Conservation (phyloP, 2,113 vertebrate genomes). For the Lophura nycthemera region DNA sequence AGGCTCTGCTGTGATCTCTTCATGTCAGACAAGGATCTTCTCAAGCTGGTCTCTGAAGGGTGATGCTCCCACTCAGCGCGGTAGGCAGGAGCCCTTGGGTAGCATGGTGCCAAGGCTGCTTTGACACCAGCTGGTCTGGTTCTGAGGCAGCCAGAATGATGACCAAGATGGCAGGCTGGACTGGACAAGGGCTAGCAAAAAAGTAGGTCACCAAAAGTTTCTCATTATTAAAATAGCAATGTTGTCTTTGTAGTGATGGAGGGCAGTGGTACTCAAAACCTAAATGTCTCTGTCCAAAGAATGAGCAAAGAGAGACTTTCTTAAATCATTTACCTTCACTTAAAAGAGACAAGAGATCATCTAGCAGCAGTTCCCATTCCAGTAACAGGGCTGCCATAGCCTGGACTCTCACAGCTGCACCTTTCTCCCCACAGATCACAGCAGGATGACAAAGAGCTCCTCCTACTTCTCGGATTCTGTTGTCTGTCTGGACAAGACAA, state of each 20-base stretch:
- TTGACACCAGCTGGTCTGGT: slow-evolving; percentile 19
- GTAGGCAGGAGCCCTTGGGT: background rate
- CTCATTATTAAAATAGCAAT: slow-evolving; percentile 61
- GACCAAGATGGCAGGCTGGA: background rate
- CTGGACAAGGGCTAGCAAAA: background rate
- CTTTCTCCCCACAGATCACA: background rate
- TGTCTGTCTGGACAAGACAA: background rate
- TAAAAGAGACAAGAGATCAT: slow-evolving; percentile 30
- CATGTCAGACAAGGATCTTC: background rate
- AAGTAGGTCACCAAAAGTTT: slow-evolving; percentile 53
- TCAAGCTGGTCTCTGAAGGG: background rate
- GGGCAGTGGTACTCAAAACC: accelerated
- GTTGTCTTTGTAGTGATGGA: background rate
- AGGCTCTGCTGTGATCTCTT: background rate
- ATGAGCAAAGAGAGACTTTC: slow-evolving; percentile 3
- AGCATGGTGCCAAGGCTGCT: background rate
- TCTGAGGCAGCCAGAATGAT: slow-evolving; percentile 1
- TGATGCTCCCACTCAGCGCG: background rate
- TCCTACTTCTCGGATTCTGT: background rate
- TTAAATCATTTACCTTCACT: slow-evolving; percentile 33
- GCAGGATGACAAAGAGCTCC: background rate
- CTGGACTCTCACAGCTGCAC: background rate
- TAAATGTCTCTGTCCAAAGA: slow-evolving; percentile 37
- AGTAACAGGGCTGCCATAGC: background rate
- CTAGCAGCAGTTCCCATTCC: slow-evolving; percentile 20